Base-by-base conservation (phyloP, 2,113 vertebrate genomes). In the Crocuta crocuta region DNA sequence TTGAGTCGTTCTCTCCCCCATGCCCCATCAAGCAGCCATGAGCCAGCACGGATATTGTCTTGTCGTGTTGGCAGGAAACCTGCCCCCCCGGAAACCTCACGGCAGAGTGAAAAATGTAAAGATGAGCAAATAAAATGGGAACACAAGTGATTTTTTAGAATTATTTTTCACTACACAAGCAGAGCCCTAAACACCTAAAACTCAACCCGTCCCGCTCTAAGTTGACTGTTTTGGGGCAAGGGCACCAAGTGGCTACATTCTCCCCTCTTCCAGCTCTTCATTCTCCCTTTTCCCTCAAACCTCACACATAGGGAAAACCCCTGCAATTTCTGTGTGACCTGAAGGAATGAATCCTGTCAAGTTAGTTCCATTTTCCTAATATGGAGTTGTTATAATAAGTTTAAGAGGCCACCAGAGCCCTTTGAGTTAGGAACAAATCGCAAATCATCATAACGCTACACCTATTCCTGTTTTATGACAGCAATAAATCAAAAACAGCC, bases 401-500 rank as follows among this genome's bases (percentile, higher is more conserved):
- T 98, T 98, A 97, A 95, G 98, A 97, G 86, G 89, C 94, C 96
- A 98, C 97, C 58, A 95, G 98, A 98, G 96, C 24, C 85, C 79
- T 73, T 16, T 97, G 96, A 98, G 92, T 91, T 91, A 93, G 97
- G 97, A 98, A 97, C 80, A 98, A 98, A 98, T 98, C 90, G 95
- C 92, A 97, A 79, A 98, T 93, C 88, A 91, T 95, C 89, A 91
- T 89, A 98, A 98, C 73, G 82, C 68, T 94, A 95, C 95, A 97
- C 95, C 82, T 97, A 87, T 98, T 98, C 94, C 84, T 45, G 71
- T 91, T 97, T 98, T 97, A 98, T 96, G 97, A 98, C 15, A 66
- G 91, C 97, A 98, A 98, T 99, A 99, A 99, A 99, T 98, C 96
- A 98, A 98, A 98, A 98, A 96, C 80, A 98, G 96, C 97, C 97